These are phyloP conservation scores for Aporrectodea caliginosa DNA, from an alignment of 1,140 invertebrate genomes.

Conservation along the genomic window DNA sequence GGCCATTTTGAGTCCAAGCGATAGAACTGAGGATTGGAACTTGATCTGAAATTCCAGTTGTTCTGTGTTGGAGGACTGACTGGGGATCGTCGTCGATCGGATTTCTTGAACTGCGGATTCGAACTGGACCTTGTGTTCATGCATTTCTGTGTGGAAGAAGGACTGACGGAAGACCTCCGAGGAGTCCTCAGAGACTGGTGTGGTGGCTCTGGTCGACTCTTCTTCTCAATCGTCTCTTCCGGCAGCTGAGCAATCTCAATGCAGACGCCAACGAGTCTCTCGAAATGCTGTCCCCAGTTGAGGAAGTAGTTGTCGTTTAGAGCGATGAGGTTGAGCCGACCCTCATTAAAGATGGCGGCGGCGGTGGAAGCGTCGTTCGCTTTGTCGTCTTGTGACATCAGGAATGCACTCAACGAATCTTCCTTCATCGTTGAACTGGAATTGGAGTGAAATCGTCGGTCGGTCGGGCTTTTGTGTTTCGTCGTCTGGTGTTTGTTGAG, in stretches of 20 bases:
- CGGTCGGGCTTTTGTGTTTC: neutral
- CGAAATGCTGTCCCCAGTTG: slow-evolving; percentile 93
- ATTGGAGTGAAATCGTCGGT: neutral
- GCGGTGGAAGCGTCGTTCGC: neutral
- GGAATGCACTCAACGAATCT: neutral
- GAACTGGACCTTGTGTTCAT: neutral
- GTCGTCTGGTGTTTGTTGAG: neutral
- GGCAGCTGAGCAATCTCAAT: slow-evolving; percentile 92
- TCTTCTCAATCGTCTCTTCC: slow-evolving; percentile 54
- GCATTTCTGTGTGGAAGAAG: neutral
- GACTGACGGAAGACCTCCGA: neutral
- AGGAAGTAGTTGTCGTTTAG: slow-evolving; percentile 88
- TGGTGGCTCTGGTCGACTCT: neutral
- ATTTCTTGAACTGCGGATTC: neutral
- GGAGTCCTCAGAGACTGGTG: too few relatives aligned
- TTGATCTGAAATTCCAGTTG: neutral
- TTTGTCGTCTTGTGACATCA: slow-evolving; percentile 11
- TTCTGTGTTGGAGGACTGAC: neutral
- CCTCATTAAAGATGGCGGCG: neutral
- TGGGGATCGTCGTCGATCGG: neutral
- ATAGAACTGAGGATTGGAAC: neutral
- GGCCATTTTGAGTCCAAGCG: neutral
- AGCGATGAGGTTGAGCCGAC: slow-evolving; percentile 71
- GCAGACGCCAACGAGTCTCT: slow-evolving; percentile 89
- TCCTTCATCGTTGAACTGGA: neutral